Evolutionary conservation across 1,140 invertebrate species (phyloP).

Genomic region (Anagrus nilaparvatae): DNA sequence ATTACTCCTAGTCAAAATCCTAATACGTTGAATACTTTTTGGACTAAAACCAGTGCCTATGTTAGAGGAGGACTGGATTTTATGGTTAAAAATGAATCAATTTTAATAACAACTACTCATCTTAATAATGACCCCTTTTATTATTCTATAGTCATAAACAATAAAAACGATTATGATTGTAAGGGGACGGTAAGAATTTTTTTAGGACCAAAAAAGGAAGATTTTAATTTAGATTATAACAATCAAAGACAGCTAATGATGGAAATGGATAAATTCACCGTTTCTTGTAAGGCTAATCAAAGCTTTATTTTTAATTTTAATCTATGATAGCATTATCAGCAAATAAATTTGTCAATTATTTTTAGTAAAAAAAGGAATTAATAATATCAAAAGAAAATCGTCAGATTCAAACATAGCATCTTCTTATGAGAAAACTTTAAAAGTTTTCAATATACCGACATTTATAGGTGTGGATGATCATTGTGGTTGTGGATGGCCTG

Average conservation of each 20-base stretch:
- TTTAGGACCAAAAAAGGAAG: constrained; percentile 53
- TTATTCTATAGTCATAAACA: constrained; percentile 50
- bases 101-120: constrained; percentile 60
- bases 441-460: too few relatives aligned
- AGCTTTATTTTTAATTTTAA: too few relatives aligned
- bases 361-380: too few relatives aligned
- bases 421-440: constrained; percentile 59
- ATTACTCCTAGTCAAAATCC: constrained; percentile 6
- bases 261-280: constrained; percentile 72
- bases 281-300: too few relatives aligned
- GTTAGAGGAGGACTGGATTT: constrained; percentile 66
- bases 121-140: constrained; percentile 58
- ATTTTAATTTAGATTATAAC: constrained; percentile 49
- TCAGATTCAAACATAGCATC: constrained; percentile 60
- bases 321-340: too few relatives aligned
- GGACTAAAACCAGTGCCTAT: constrained; percentile 61
- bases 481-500: constrained; percentile 82
- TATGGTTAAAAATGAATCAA: constrained; percentile 50
- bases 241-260: constrained; percentile 62
- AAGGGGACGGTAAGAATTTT: constrained; percentile 66
- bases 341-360: too few relatives aligned
- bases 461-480: constrained; percentile 24
- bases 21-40: constrained; percentile 54
- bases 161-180: constrained; percentile 39
- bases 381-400: constrained; percentile 51